Evolutionary conservation across 2,797 vertebrate species (phyloP), one percentile per base, ranked within the genome.

Genomic region (Chanos chanos): DNA sequence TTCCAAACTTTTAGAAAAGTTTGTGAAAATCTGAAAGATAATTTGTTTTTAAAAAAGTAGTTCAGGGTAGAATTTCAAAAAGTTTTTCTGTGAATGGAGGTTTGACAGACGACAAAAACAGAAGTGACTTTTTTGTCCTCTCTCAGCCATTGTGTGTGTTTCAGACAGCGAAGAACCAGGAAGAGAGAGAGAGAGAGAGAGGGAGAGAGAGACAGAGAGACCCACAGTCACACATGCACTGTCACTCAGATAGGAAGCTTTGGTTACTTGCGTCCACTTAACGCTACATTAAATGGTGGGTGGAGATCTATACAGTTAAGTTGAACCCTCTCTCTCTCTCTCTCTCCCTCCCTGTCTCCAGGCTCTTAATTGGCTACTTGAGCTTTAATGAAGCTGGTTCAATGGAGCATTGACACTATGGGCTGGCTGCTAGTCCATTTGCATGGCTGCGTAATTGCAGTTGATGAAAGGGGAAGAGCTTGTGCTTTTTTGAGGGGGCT

Each of bases 341-440:
- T 45, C 39, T 27, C 22, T 68, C 22, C 57, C 19, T 55, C 49
- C 28, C 15, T 25, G 25, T 53, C 61, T 36, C 47, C 60, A 64
- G 63, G 45, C 39, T 70, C 51, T 71, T 84, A 80, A 82, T 85
- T 83, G 81, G 66, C 66, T 74, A 68, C 74, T 79, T 69, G 77
- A 74, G 71, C 72, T 77, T 81, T 83, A 84, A 70, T 64, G 65
- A 72, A 70, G 44, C 43, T n/a, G 40, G 60, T 58, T 75, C 59
- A 70, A 67, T 66, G 3, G 70, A 64, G 51, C 51, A 49, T 77
- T 73, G 74, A 82, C 77, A 73, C 54, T 18, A 58, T 68, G 54
- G 37, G 33, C 68, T 56, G 60, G 53, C 75, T 69, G 62, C 79
- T 70, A 78, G 75, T 68, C 44, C 47, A 59, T 73, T 66, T 69